These are phyloP conservation scores for Eunapius fragilis DNA, from an alignment of 37 sponge, comb jelly and placozoan species.

Conservation along the genomic window DNA sequence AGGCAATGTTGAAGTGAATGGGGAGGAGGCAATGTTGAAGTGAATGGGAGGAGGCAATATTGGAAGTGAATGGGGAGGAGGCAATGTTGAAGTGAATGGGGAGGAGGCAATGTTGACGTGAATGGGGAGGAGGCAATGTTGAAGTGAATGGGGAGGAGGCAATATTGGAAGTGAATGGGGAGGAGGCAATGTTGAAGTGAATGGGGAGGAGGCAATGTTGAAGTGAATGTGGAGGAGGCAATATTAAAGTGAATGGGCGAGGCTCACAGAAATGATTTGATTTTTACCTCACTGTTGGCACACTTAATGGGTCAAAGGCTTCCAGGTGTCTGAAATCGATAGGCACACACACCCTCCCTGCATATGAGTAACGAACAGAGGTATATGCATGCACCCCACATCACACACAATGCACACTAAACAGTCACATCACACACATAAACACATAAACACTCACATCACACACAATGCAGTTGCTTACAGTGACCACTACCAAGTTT, in stretches of 20 bases:
- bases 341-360: constrained; percentile 96
- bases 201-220: neutral
- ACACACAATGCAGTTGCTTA: no score
- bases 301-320: constrained; percentile 83
- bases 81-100: neutral
- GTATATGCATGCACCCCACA: neutral
- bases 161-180: neutral
- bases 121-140: neutral
- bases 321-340: constrained; percentile 71
- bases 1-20: neutral
- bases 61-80: neutral
- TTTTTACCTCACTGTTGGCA: constrained; percentile 86
- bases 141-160: neutral
- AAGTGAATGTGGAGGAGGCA: neutral
- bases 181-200: neutral
- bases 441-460: neutral
- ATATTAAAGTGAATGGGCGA: neutral
- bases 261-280: neutral
- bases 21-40: neutral
- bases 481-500: no score
- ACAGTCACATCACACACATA: neutral
- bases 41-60: neutral
- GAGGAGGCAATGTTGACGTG: no score
- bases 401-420: neutral
- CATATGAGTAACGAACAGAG: neutral